Conservation (phyloP, 1,140 invertebrate genomes). For the Listronotus bonariensis region DNA sequence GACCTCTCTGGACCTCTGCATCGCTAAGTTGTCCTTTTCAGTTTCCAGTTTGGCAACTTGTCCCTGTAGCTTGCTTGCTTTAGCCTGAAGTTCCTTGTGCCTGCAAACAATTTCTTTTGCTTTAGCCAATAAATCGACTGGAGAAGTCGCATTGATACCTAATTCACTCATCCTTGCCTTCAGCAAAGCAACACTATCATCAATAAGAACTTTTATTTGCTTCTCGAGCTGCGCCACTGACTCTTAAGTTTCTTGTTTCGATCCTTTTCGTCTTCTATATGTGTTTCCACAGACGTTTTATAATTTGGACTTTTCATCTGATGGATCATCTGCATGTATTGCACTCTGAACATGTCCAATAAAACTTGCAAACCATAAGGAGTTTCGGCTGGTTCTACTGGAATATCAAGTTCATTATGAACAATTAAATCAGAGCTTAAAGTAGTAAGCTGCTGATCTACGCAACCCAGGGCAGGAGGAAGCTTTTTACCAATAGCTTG, state of each 20-base stretch:
- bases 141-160: conserved; percentile 81
- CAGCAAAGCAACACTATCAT: conserved; percentile 87
- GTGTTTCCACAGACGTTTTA: conserved; percentile 69
- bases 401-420: conserved; percentile 82
- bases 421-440: conserved; percentile 65
- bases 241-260: conserved; percentile 78
- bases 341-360: conserved; percentile 80
- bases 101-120: conserved; percentile 90
- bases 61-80: conserved; percentile 79
- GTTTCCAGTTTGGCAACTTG: conserved; percentile 74
- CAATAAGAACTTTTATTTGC: conserved; percentile 87
- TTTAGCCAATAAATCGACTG: conserved; percentile 82
- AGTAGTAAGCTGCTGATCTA: conserved; percentile 85
- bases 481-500: conserved; percentile 69
- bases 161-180: conserved; percentile 90
- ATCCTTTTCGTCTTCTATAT: conserved; percentile 84
- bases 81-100: conserved; percentile 88
- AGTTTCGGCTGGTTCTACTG: conserved; percentile 73
- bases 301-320: conserved; percentile 81
- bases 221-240: conserved; percentile 85
- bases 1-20: conserved; percentile 70
- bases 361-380: conserved; percentile 86
- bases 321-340: conserved; percentile 81
- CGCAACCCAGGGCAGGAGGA: conserved; percentile 84
- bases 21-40: conserved; percentile 71